A percentile compares a stretch with the other conserved stretches of the same genome.
Conservation (phyloP, 2,888 invertebrate species). For the Camponotus fellah region DNA sequence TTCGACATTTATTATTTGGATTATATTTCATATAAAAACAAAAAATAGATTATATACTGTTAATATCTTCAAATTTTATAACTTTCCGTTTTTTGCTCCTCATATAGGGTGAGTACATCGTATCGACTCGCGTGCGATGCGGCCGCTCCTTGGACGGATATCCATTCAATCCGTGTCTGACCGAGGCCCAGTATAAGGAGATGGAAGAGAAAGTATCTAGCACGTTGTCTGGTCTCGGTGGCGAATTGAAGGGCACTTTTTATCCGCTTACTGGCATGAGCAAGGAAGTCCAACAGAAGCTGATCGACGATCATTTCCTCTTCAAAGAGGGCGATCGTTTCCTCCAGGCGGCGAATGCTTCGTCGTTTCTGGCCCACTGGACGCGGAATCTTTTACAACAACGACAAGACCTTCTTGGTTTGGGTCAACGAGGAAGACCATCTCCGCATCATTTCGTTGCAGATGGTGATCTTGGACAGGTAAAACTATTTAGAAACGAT, state of each 20-base stretch:
- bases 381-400: conserved; percentile 99
- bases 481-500: conserved; percentile 63
- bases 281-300: conserved; percentile 97
- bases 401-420: conserved; percentile 98
- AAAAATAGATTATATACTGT: background rate
- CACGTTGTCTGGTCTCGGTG: conserved; percentile 93
- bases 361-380: conserved; percentile 99
- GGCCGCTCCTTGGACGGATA: conserved; percentile 98
- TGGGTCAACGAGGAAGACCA: conserved; percentile 99
- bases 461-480: conserved; percentile 95
- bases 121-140: conserved; percentile 98
- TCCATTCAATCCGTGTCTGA: conserved; percentile 99
- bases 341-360: conserved; percentile 97
- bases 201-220: conserved; percentile 96
- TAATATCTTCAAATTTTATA: background rate
- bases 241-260: conserved; percentile 97
- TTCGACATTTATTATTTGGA: background rate
- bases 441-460: conserved; percentile 99
- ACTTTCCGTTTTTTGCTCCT: background rate
- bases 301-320: conserved; percentile 99
- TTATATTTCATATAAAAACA: background rate
- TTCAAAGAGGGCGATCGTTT: conserved; percentile 98
- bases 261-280: conserved; percentile 98
- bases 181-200: conserved; percentile 98
- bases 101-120: conserved; percentile 93